These are phyloP conservation scores for Chrysaora quinquecirrha DNA, from an alignment of 30 jellyfish, hydroid and myxozoan species.

Conservation along the genomic window DNA sequence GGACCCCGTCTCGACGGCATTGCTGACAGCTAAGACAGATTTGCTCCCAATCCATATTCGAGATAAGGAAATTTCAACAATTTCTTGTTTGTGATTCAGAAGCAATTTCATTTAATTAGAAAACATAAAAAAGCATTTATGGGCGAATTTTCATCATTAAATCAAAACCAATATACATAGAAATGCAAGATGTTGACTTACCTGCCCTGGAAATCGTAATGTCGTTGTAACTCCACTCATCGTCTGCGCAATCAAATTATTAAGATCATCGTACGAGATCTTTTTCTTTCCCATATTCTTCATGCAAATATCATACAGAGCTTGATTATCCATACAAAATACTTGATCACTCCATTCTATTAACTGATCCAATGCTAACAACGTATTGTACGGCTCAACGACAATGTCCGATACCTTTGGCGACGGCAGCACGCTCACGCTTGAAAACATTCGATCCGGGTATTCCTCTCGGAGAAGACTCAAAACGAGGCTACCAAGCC, in stretches of 20 bases:
- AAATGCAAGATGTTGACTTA: too few species aligned
- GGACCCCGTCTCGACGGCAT: too few species aligned
- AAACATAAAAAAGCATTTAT: too few species aligned
- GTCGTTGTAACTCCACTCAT: conserved; percentile 97
- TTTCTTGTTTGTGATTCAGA: too few species aligned
- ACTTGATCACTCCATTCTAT: conserved; percentile 90
- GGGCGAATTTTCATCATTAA: too few species aligned
- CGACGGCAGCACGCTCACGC: conserved; percentile 97
- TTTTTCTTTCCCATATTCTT: conserved; percentile 52
- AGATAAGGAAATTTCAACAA: too few species aligned
- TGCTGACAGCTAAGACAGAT: too few species aligned
- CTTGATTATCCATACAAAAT: conserved; percentile 98
- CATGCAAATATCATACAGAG: conserved; percentile 86
- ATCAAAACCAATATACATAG: too few species aligned
- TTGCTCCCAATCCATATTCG: too few species aligned
- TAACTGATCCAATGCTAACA: conserved; percentile 84
- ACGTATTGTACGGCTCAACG: conserved; percentile 97
- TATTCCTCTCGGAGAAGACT: conserved; percentile 90
- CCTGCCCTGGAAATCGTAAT: conserved; percentile 99
- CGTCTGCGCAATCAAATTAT: conserved; percentile 77
- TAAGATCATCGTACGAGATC: conserved; percentile 73
- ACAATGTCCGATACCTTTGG: conserved; percentile 97
- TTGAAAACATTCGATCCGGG: conserved; percentile 89
- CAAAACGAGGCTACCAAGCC: conserved; percentile 86
- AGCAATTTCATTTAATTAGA: too few species aligned